Evolutionary conservation across 2,888 invertebrate genomes (phyloP).

Genomic region (Philonicus albiceps): DNA sequence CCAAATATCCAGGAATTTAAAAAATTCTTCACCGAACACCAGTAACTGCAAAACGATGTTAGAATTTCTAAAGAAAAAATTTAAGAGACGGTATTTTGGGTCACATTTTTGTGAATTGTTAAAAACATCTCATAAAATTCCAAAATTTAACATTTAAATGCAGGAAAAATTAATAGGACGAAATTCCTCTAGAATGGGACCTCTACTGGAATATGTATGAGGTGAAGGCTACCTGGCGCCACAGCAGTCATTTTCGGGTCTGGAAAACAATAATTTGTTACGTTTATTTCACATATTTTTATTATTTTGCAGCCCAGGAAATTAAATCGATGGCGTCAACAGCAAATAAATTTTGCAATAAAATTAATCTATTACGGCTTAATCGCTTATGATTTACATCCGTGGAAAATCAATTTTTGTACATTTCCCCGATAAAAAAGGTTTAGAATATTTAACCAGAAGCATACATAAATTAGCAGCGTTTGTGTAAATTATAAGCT

Average conservation of each 20-base stretch:
- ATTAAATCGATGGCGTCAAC: neutral
- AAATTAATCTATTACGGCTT: neutral
- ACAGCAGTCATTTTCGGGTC: neutral
- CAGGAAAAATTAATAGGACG: neutral
- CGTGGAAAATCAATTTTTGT: neutral
- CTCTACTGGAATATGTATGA: neutral
- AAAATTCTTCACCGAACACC: neutral
- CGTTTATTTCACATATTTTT: neutral
- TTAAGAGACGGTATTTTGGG: neutral
- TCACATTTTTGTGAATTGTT: neutral
- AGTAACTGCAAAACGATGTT: neutral
- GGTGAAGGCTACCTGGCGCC: constrained; percentile 1
- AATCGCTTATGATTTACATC: neutral
- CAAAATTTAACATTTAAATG: neutral
- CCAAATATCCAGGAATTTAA: neutral
- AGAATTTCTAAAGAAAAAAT: neutral
- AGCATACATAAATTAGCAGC: neutral
- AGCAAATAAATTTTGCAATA: neutral
- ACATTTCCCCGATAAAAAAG: neutral
- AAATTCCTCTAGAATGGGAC: neutral
- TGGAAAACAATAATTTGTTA: neutral
- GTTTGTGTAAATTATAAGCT: neutral
- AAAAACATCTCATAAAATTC: neutral
- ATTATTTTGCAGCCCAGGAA: neutral
- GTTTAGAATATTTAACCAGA: neutral